Evolutionary conservation across 2,113 vertebrate genomes (phyloP).

Genomic region (Bothrops jararaca): DNA sequence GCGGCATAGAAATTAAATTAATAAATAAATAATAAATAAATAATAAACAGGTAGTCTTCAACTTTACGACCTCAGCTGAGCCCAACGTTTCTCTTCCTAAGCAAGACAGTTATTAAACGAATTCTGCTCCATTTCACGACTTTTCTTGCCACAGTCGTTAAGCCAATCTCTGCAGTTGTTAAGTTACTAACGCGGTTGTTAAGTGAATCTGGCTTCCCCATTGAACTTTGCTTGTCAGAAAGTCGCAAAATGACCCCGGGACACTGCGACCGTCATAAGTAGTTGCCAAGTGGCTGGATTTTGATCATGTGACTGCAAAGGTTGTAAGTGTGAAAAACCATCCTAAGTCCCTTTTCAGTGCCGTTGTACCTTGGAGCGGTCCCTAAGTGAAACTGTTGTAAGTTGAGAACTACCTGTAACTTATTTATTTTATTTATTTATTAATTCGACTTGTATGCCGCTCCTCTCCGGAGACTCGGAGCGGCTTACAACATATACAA

Average conservation of each 20-base stretch:
- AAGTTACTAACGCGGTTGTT: too few species aligned
- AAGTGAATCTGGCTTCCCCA: too few species aligned
- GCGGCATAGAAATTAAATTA: too few species aligned
- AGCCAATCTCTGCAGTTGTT: too few species aligned
- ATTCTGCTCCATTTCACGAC: not conserved
- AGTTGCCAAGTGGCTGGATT: not conserved
- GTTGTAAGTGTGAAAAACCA: not conserved
- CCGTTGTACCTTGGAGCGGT: not conserved
- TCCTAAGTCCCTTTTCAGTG: not conserved
- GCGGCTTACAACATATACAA: too few species aligned
- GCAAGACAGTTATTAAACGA: not conserved
- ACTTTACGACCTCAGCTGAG: not conserved
- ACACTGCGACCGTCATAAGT: not conserved
- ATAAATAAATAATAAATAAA: too few species aligned
- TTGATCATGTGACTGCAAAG: not conserved
- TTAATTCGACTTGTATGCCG: too few species aligned
- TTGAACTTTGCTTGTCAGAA: not conserved
- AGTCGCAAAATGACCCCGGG: not conserved
- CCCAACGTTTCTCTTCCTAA: not conserved
- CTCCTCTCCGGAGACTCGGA: too few species aligned
- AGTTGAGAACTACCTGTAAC: not conserved
- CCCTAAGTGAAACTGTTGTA: not conserved
- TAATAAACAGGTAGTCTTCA: not conserved
- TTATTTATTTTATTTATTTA: too few species aligned
- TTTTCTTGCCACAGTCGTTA: too few species aligned